A percentile compares a stretch with the other conserved stretches of the same genome.
phyloP scores from a whole-genome alignment of 2,797 vertebrate genomes.

The Periparus ater region DNA sequence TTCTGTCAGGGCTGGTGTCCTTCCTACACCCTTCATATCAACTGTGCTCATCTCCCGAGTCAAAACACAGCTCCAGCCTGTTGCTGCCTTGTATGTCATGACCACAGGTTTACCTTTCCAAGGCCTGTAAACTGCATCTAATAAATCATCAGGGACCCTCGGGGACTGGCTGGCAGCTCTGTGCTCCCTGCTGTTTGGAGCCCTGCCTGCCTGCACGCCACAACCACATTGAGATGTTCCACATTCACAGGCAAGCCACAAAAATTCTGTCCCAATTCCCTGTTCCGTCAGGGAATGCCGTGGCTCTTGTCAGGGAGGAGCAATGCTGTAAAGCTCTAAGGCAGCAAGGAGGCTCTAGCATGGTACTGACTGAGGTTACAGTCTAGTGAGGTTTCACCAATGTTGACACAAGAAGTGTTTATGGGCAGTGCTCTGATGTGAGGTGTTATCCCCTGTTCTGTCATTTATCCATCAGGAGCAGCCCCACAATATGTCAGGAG shows the following conservation, averaged over 20 bases:
- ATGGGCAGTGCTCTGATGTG: background rate
- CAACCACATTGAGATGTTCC: background rate
- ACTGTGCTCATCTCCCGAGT: background rate
- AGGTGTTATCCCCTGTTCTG: background rate
- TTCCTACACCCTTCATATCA: background rate
- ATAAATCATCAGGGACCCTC: background rate
- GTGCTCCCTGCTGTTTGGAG: background rate
- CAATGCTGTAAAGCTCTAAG: background rate
- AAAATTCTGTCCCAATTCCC: background rate
- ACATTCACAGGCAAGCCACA: background rate
- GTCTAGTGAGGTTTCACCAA: background rate
- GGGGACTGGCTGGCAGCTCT: background rate
- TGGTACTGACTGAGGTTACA: background rate
- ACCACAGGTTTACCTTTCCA: background rate
- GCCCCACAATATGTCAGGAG: background rate
- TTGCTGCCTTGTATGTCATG: accelerated
- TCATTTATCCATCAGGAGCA: background rate
- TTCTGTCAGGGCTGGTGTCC: background rate
- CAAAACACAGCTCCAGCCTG: background rate
- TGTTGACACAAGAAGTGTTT: background rate
- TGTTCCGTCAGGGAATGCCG: background rate
- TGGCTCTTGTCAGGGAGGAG: background rate
- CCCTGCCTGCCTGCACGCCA: background rate
- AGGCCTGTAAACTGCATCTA: background rate
- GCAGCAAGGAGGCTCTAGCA: background rate